A percentile compares a stretch with the other conserved stretches of the same genome.
phyloP scores from a whole-genome alignment of 2,888 invertebrate species.

The Orchesella flavescens region DNA sequence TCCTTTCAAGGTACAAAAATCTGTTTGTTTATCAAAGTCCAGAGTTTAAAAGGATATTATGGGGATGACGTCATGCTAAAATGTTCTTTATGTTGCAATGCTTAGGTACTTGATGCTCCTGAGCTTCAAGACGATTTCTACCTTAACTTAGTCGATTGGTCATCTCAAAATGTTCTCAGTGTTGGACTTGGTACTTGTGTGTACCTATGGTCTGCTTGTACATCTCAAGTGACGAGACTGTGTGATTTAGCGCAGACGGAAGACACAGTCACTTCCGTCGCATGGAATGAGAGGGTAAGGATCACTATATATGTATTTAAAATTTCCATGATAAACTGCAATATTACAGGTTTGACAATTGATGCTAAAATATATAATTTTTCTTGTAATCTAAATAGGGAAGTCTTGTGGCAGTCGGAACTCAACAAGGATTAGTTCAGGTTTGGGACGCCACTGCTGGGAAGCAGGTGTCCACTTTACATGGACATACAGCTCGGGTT shows the following conservation, averaged over 20 bases:
- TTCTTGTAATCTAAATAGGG: constrained; percentile 77
- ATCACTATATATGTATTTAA: too few species aligned
- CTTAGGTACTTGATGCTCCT: constrained; percentile 89
- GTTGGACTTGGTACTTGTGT: constrained; percentile 98
- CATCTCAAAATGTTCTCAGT: constrained; percentile 97
- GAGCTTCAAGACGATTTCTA: constrained; percentile 99
- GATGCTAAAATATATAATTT: too few species aligned
- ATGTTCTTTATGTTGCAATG: background rate
- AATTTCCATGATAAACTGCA: background rate
- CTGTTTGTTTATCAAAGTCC: constrained; percentile 16
- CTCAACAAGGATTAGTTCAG: constrained; percentile 96
- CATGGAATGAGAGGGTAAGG: constrained; percentile 92
- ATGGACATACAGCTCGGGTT: constrained; percentile 92
- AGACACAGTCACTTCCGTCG: constrained; percentile 97
- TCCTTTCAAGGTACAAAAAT: constrained; percentile 86
- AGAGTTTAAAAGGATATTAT: too few species aligned
- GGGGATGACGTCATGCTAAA: background rate
- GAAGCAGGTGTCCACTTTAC: constrained; percentile 89
- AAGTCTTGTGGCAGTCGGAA: constrained; percentile 96
- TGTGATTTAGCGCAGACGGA: constrained; percentile 95
- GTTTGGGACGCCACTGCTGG: constrained; percentile 98
- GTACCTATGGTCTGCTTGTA: constrained; percentile 99
- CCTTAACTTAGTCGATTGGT: constrained; percentile 99
- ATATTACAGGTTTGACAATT: background rate
- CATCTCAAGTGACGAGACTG: constrained; percentile 95